Evolutionary conservation across 1,140 invertebrate genomes (phyloP).

Genomic region (Bathynomus jamesi): DNA sequence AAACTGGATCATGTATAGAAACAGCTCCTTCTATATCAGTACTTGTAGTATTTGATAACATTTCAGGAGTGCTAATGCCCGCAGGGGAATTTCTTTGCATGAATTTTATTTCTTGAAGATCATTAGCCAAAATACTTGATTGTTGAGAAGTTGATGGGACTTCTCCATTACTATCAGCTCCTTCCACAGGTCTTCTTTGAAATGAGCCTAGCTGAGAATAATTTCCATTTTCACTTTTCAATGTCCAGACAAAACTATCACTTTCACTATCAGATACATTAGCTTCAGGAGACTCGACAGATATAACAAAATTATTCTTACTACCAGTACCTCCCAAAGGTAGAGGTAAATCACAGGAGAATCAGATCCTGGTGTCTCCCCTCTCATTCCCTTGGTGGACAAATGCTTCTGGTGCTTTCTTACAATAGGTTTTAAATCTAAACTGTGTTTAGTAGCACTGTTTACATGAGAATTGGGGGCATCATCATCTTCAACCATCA

Average conservation of each 20-base stretch:
- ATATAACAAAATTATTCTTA: too few species aligned
- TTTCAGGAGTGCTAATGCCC: background rate
- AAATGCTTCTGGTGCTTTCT: background rate
- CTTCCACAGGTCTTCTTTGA: background rate
- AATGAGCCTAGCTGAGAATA: too few species aligned
- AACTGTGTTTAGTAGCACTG: background rate
- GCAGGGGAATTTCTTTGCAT: background rate
- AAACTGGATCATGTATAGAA: background rate
- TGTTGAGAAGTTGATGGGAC: too few species aligned
- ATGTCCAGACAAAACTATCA: too few species aligned
- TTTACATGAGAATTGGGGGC: background rate
- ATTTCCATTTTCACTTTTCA: too few species aligned
- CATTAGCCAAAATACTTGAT: too few species aligned
- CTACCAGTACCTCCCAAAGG: too few species aligned
- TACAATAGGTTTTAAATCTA: too few species aligned
- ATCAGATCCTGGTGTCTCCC: background rate
- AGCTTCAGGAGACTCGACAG: too few species aligned
- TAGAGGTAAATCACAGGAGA: too few species aligned
- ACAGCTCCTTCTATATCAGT: background rate
- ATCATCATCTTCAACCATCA: background rate
- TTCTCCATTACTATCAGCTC: background rate
- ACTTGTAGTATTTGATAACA: background rate
- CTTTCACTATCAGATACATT: too few species aligned
- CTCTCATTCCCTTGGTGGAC: background rate
- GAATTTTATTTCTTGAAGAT: background rate